Base-by-base conservation (phyloP, 2,888 invertebrate genomes). In the Eucera pruinosa region DNA sequence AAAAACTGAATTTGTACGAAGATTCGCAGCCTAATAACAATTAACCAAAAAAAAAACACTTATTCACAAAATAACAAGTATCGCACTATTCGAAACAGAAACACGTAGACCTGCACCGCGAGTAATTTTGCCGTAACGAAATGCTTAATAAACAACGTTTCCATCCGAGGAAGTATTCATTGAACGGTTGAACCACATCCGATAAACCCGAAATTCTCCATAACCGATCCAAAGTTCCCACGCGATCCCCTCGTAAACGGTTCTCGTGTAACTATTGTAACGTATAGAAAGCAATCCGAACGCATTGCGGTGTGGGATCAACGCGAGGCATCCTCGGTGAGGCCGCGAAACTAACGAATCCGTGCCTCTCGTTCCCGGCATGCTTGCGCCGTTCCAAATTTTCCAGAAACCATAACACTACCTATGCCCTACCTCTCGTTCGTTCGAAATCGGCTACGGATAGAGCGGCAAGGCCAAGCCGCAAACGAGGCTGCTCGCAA, bases 401-500 rank as follows among this genome's bases (percentile, higher is more conserved):
- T 47, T 55, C 39, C 54, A 30, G 25, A 23, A 50, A 43, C 57
- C 36, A 11, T 55, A 64, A 54, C 36, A 36, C 18, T 4, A 23
- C 27, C 30, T 18, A 30, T n/a, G n/a, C n/a, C n/a, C n/a, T n/a
- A n/a, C n/a, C 45, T 25, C 47, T n/a, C 30, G 39, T 36, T n/a
- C n/a, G 20, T 39, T 36, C 50, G 57, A 71, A 58, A 9, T 25
- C 0, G 7, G 15, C 4, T 15, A 2, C 11, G 20, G 5, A 30
- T 7, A 15, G 47, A 4, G 20, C n/a, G n/a, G 36, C 27, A 45
- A 52, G n/a, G 27, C 13, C 20, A 23, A 48, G n/a, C 54, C 57
- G 43, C 62, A 69, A 74, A 45, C 69, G 55, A 57, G 62, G 13
- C 25, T 62, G 36, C 62, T 52, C 48, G 39, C 62, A 62, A 62